These are phyloP conservation scores for Mus minutoides DNA, from an alignment of 2,797 vertebrate species.

Conservation along the genomic window DNA sequence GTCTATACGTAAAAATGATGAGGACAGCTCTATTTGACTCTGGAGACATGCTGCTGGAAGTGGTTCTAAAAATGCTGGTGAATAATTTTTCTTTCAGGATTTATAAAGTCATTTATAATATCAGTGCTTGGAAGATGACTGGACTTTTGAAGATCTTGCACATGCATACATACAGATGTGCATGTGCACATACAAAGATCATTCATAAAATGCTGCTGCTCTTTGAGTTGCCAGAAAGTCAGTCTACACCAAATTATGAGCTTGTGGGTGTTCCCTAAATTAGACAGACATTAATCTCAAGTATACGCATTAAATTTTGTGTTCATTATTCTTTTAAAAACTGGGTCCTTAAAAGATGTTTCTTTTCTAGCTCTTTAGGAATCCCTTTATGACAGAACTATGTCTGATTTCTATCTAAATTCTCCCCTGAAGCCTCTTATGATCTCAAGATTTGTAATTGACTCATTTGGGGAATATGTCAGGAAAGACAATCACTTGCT, in stretches of 20 bases:
- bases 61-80: conserved; percentile 75
- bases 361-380: background rate
- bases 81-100: conserved; percentile 78
- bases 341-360: background rate
- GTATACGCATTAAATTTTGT: background rate
- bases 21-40: conserved; percentile 88
- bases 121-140: conserved; percentile 74
- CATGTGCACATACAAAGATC: background rate
- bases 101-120: conserved; percentile 82
- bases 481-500: background rate
- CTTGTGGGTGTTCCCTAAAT: conserved; percentile 50
- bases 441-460: background rate
- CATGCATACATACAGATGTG: background rate
- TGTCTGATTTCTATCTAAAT: background rate
- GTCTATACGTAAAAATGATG: conserved; percentile 88
- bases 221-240: conserved; percentile 20
- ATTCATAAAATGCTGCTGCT: conserved; percentile 60
- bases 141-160: conserved; percentile 67
- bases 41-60: conserved; percentile 83
- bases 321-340: conserved; percentile 6
- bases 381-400: background rate
- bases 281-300: conserved; percentile 7
- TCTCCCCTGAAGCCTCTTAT: background rate
- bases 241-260: conserved; percentile 20
- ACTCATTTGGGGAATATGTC: background rate